Evolutionary conservation across 2,888 invertebrate species (phyloP), one percentile per base, ranked within the genome.

Genomic region (Clistopyga incitator): DNA sequence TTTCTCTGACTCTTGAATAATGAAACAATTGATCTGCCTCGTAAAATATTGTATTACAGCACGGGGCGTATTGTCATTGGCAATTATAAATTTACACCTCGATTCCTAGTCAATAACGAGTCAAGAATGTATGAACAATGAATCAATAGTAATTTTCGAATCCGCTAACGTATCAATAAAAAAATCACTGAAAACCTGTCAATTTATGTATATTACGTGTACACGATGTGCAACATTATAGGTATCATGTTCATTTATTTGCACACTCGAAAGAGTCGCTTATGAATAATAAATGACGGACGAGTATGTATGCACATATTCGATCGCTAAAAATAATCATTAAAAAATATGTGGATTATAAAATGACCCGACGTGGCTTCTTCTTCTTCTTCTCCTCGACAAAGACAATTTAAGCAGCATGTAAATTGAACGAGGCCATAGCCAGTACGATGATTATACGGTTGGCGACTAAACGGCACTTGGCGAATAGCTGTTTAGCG

Each of bases 371-470:
- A n/a, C n/a, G 64, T 64, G 34, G 13, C 25, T 52, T 18, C n/a
- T n/a, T n/a, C n/a, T n/a, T n/a, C n/a, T n/a, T n/a, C n/a, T n/a
- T n/a, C 20, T 29, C 8, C 13, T 50, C 13, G 18, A 1, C 34
- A 38, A 34, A 64, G 34, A 50, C 50, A 50, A 64, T 75, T 75
- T 50, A 47, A 75, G 20, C 87, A 75, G 78, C 86, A 91, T 91
- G 88, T 89, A 88, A 91, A 91, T 89, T 89, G 86, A 86, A 88
- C 85, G 86, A 84, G 34, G 75, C 71, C 80, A 34, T 38, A 10
- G n/a, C 23, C 20, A 23, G 38, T n/a, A 78, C 54, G 78, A 87
- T 88, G 90, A 90, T 90, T 89, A 90, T 87, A 87, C 83, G 87
- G 86, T 76, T 87, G 84, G 54, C 77, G 85, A 82, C 72, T 79